Base-by-base conservation (phyloP, 2,888 invertebrate species). In the Dione vanillae region DNA sequence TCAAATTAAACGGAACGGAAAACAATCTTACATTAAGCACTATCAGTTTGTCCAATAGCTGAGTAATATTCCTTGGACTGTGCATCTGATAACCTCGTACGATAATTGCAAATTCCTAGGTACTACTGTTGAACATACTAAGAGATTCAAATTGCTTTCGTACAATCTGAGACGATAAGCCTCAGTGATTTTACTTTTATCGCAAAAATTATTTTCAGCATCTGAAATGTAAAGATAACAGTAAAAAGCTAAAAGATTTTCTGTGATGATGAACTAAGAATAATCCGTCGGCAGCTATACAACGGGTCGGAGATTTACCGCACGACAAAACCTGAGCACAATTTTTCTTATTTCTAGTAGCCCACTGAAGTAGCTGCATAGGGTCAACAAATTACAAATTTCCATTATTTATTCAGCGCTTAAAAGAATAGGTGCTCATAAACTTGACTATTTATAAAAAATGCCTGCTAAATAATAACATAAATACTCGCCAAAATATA, bases 231-330 rank as follows among this genome's bases (percentile, higher is more conserved):
- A 43, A 52, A 27, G 41, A 52, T 41, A n/a, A 52, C 41, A n/a
- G 41, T 43, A 43, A 54, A 51, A 65, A 65, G 65, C 52, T 52
- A 51, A 51, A 52, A 52, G 52, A 52, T 51, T 49, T 64, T 54
- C 64, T 45, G 80, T 80, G 83, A 72, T 71, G 65, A 73, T 70
- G 82, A 82, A 84, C 80, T 75, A 70, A 80, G 82, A 87, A 87
- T 89, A 88, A 86, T 87, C 81, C 81, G 80, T 84, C 83, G 77
- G 79, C 78, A 80, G 79, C 75, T 83, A 80, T 85, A 88, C 85
- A 82, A 83, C 77, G 82, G 82, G 85, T 82, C 80, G 82, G 72
- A 80, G 84, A 87, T 87, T 88, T 85, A 81, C 82, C 84, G 82
- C 80, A 78, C 83, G 84, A 88, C 86, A 84, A 86, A 84, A 80